Evolutionary conservation across 2,888 invertebrate genomes (phyloP).

Genomic region (Cheilosia urbana): DNA sequence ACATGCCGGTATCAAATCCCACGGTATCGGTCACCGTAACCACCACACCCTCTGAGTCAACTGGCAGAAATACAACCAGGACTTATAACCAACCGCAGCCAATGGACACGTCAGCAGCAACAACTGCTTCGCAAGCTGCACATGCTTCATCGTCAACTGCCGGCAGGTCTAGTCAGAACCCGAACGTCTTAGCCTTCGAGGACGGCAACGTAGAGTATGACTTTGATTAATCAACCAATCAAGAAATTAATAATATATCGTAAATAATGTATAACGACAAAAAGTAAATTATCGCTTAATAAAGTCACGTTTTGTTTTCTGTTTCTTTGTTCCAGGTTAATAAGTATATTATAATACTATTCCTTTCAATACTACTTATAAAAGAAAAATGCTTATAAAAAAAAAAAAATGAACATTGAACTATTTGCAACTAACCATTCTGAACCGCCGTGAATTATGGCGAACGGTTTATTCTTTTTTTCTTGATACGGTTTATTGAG

Average conservation of each 20-base stretch:
- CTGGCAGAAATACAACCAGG: conserved; percentile 40
- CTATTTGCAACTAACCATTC: background rate
- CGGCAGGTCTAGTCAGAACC: conserved; percentile 76
- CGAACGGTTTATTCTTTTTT: background rate
- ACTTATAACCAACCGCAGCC: conserved; percentile 44
- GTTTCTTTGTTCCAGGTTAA: conserved; percentile 50
- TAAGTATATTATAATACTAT: conserved; percentile 13
- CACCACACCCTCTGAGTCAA: conserved; percentile 41
- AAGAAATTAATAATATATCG: conserved; percentile 51
- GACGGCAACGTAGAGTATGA: conserved; percentile 82
- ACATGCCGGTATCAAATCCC: conserved; percentile 79
- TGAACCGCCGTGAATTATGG: background rate
- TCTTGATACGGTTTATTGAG: conserved; percentile 4
- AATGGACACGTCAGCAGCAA: conserved; percentile 69
- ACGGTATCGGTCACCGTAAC: conserved; percentile 77
- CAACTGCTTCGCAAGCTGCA: conserved; percentile 54
- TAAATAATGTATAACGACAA: conserved; percentile 69
- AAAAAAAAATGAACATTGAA: background rate
- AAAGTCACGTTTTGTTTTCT: conserved; percentile 64
- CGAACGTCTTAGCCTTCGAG: conserved; percentile 82
- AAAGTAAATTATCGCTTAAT: conserved; percentile 71
- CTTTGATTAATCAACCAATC: conserved; percentile 75
- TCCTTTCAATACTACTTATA: conserved; percentile 28
- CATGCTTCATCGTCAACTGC: conserved; percentile 51
- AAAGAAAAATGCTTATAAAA: conserved; percentile 3